Conservation (phyloP, 2,113 vertebrate species). For the Neopipo cinnamomea region DNA sequence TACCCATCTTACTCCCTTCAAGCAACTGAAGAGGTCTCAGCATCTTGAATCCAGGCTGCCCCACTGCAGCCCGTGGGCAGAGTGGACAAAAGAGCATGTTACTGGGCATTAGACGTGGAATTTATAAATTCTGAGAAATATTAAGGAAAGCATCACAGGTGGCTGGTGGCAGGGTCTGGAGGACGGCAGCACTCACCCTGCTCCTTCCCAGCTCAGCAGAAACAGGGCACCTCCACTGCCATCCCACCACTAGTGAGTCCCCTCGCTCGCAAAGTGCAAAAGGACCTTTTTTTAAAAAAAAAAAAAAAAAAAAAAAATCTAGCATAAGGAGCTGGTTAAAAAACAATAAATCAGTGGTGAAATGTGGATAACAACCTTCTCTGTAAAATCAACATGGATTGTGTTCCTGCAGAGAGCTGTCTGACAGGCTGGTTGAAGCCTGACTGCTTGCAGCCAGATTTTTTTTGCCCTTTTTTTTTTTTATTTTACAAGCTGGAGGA, state of each 20-base stretch:
- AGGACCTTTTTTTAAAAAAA: background rate
- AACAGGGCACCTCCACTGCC: constrained; percentile 3
- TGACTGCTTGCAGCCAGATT: constrained; percentile 66
- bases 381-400: constrained; percentile 86
- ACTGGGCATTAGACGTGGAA: constrained; percentile 61
- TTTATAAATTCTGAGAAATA: constrained; percentile 75
- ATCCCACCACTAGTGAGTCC: constrained; percentile 38
- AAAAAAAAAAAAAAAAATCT: background rate
- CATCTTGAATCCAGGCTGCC: background rate
- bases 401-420: constrained; percentile 78
- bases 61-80: background rate
- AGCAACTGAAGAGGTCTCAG: background rate
- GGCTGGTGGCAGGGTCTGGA: constrained; percentile 37
- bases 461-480: background rate
- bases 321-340: constrained; percentile 87
- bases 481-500: background rate
- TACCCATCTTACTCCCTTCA: constrained; percentile 48
- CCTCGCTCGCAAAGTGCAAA: constrained; percentile 56
- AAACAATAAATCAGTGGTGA: constrained; percentile 87
- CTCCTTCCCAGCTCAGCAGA: background rate
- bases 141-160: constrained; percentile 75
- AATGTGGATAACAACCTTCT: constrained; percentile 85
- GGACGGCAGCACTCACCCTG: background rate
- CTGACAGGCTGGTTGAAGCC: constrained; percentile 74
- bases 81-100: constrained; percentile 11